These are phyloP conservation scores for Sus scrofa DNA, from an alignment of 2,113 vertebrate genomes.

Conservation along the genomic window DNA sequence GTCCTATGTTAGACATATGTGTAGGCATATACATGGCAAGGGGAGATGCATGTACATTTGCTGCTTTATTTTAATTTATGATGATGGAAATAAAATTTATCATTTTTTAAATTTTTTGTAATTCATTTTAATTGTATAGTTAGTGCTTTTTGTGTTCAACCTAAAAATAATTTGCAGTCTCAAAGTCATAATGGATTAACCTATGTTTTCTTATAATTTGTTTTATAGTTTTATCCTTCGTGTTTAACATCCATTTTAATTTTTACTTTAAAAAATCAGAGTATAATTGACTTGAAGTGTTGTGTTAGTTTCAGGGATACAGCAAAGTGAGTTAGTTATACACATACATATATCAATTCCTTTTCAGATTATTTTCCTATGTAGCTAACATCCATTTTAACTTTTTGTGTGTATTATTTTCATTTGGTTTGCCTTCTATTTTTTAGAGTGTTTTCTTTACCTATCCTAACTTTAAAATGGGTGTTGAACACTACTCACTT, in stretches of 20 bases:
- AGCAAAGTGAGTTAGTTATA: too few relatives aligned
- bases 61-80: not conserved
- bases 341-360: too few relatives aligned
- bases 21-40: not conserved
- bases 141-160: not conserved
- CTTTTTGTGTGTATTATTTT: not conserved
- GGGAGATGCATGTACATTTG: not conserved
- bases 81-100: not conserved
- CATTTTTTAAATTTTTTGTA: not conserved
- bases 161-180: not conserved
- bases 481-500: not conserved
- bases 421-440: not conserved
- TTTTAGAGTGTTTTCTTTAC: not conserved
- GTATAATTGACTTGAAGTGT: too few relatives aligned
- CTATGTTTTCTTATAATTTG: not conserved
- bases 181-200: not conserved
- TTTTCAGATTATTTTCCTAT: too few relatives aligned
- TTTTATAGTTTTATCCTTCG: not conserved
- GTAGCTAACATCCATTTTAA: not conserved
- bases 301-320: too few relatives aligned
- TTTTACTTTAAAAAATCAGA: not conserved
- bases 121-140: not conserved
- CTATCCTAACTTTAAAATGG: not conserved
- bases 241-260: not conserved
- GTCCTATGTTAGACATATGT: not conserved